Evolutionary conservation across 2,888 invertebrate genomes (phyloP), one percentile per base, ranked within the genome.

Genomic region (Drosophila formosana): DNA sequence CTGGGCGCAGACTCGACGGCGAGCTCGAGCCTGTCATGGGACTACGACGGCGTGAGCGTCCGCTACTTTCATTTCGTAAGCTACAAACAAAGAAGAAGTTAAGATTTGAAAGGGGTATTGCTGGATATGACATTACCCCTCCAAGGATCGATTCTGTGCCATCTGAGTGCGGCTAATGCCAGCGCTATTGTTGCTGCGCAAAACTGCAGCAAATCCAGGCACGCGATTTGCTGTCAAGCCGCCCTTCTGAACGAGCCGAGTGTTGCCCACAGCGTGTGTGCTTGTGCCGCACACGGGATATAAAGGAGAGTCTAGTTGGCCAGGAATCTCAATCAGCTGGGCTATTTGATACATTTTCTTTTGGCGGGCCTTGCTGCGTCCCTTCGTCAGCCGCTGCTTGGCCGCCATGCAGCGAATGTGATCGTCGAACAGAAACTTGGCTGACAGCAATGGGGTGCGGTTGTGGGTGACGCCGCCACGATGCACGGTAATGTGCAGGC

Each of bases 371-470:
- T 98, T 98, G 88, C 97, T 96, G 37, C 98, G 94, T 30, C 98
- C 98, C 95, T 97, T 96, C 1, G 95, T 95, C 5, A 96, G 92
- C 43, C 95, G 92, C 92, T 99, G 99, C 90, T 99, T 99, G 26
- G 99, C 99, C 18, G 99, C 99, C 98, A 99, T 98, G 90, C 99
- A 99, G 32, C 99, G 94, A 80, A 99, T 99, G 91, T 99, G 99
- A 93, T 99, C 99, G 91, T 99, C 99, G 91, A 99, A 99, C 69
- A 99, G 95, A 92, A 99, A 99, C 92, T 97, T 98, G 8, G 98
- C 97, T 3, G 96, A 95, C 7, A 98, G 93, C n/a, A 98, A 92
- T 0, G 97, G 96, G 0, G 96, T 95, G 51, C 96, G 94, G 61
- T 96, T 96, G 26, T 95, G 93, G 0, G 95, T 94, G 0, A 93